Evolutionary conservation across 2,888 invertebrate species (phyloP), one percentile per base, ranked within the genome.

Genomic region (Chaetoderma sp.): DNA sequence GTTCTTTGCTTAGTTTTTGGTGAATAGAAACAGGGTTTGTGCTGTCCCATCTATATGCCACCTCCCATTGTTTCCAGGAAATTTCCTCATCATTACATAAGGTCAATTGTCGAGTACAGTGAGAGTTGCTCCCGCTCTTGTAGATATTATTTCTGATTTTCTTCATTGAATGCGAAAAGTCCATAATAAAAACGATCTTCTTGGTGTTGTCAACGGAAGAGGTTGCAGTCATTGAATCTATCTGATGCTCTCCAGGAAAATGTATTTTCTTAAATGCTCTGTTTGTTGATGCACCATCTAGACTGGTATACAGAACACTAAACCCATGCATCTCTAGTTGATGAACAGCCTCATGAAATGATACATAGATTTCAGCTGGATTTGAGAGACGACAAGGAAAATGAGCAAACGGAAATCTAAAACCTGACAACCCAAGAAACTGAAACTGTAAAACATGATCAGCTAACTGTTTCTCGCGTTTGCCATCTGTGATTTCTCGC

Each of bases 251-350:
- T 10, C 30, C 44, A 32, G 50, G 13, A 44, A 25, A 65, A 58
- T 62, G 67, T 8, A 67, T 25, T 16, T 61, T 25, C 47, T 67
- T 63, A 27, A 69, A 68, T 21, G 27, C 56, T 4, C 67, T 32
- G 30, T 71, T 73, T 4, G 33, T 58, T 28, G 70, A 69, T 30
- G 70, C 69, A 21, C 71, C 73, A 70, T 71, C 71, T 44, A 63
- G 45, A 36, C 63, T 64, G n/a, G n/a, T 33, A 55, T 68, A 71
- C n/a, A 63, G n/a, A 28, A 65, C 63, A 18, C 32, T 49, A 28
- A n/a, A n/a, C n/a, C n/a, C n/a, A n/a, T n/a, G n/a, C n/a, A n/a
- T n/a, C n/a, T n/a, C n/a, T n/a, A n/a, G n/a, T n/a, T n/a, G 39
- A 10, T 67, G 28, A 16, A 71, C 65, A 23, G 63, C 21, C 21